Conservation (phyloP, 1,140 invertebrate species). For the Apis mellifera region DNA sequence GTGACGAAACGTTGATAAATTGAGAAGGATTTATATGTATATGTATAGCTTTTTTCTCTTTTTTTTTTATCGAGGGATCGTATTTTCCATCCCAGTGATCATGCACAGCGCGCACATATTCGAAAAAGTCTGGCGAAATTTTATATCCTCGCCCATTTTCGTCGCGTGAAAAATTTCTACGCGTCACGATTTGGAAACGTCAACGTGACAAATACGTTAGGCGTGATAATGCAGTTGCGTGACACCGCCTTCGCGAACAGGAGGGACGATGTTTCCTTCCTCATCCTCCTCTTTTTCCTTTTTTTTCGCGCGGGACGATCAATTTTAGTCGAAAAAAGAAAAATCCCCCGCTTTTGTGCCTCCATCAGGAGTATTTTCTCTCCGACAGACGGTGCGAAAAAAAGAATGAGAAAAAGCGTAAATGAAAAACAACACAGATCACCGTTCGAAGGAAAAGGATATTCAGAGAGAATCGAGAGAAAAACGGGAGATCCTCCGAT, state of each 20-base stretch:
- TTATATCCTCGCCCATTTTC: neutral
- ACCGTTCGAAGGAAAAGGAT: too few relatives aligned
- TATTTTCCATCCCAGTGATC: too few relatives aligned
- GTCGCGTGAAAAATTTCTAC: conserved; percentile 46
- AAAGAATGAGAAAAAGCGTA: neutral
- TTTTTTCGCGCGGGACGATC: conserved; percentile 37
- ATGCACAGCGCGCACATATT: too few relatives aligned
- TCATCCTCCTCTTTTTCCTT: neutral
- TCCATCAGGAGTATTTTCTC: neutral
- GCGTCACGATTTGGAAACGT: conserved; percentile 55
- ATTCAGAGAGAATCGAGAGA: too few relatives aligned
- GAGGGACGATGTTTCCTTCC: conserved; percentile 50
- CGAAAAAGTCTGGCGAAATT: neutral
- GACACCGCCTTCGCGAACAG: conserved; percentile 23
- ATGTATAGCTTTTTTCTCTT: too few relatives aligned
- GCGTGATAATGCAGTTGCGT: conserved; percentile 61
- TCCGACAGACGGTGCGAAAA: neutral
- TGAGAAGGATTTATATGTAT: too few relatives aligned
- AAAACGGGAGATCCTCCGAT: neutral
- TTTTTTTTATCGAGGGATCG: too few relatives aligned
- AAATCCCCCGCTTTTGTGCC: neutral
- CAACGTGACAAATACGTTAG: conserved; percentile 58
- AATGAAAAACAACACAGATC: too few relatives aligned
- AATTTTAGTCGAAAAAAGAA: conserved; percentile 47
- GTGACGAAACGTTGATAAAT: too few relatives aligned